A percentile compares a stretch with the other conserved stretches of the same genome.
Evolutionary conservation across 2,888 invertebrate species (phyloP).

Genomic region (Patella depressa): DNA sequence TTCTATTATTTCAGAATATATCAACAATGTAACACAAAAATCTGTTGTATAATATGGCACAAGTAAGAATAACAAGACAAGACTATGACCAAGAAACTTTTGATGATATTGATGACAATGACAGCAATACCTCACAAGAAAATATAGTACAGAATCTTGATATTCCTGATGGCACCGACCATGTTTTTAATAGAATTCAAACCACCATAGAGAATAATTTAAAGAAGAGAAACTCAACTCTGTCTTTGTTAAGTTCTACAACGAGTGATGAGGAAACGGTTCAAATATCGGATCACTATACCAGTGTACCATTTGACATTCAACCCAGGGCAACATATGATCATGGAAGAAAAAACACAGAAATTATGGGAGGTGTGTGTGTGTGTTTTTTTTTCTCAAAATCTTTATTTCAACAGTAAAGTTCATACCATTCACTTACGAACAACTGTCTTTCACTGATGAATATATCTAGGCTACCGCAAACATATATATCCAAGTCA

Average conservation of each 20-base stretch:
- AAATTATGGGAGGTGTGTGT: slow-evolving; percentile 66
- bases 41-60: not conserved
- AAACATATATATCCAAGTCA: too few relatives aligned
- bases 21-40: too few relatives aligned
- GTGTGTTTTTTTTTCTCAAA: not conserved
- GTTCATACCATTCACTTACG: not conserved
- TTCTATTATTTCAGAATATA: too few relatives aligned
- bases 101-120: not conserved
- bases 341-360: slow-evolving; percentile 60
- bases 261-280: slow-evolving; percentile 38
- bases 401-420: not conserved
- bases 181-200: slow-evolving; percentile 50
- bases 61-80: not conserved
- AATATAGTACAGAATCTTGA: slow-evolving; percentile 32
- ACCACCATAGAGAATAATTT: slow-evolving; percentile 42
- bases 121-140: slow-evolving; percentile 31
- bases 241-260: slow-evolving; percentile 28
- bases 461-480: too few relatives aligned
- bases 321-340: slow-evolving; percentile 61
- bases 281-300: slow-evolving; percentile 55
- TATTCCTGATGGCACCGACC: slow-evolving; percentile 37
- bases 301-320: slow-evolving; percentile 59
- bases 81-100: not conserved
- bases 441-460: too few relatives aligned
- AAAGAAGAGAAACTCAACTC: slow-evolving; percentile 41